Evolutionary conservation across 1,140 invertebrate genomes (phyloP).

Genomic region (Microplitis mediator): DNA sequence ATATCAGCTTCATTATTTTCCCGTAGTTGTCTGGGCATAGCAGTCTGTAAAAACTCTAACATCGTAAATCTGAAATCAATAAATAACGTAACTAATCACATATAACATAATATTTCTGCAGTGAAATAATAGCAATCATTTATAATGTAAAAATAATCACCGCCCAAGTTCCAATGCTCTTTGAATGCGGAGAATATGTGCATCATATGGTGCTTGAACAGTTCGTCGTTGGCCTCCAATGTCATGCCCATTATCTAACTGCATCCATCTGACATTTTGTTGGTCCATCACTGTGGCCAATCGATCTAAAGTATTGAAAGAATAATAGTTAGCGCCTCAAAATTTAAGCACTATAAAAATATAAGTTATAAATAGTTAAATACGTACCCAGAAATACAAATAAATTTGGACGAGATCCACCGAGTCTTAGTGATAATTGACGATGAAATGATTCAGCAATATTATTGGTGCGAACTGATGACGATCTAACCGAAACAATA

Average conservation of each 20-base stretch:
- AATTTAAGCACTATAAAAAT: background rate
- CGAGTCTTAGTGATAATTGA: background rate
- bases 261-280: background rate
- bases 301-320: background rate
- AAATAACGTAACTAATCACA: too few relatives aligned
- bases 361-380: background rate
- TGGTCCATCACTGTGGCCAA: background rate
- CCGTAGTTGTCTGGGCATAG: too few relatives aligned
- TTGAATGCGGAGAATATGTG: background rate
- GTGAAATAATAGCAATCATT: too few relatives aligned
- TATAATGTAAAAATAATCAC: background rate
- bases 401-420: background rate
- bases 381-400: background rate
- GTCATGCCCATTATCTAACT: background rate
- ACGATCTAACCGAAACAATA: background rate
- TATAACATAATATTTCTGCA: too few relatives aligned
- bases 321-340: background rate
- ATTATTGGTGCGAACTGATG: conserved; percentile 5
- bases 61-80: too few relatives aligned
- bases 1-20: too few relatives aligned
- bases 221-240: background rate
- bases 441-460: conserved; percentile 12
- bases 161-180: background rate
- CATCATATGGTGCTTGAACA: background rate
- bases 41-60: too few relatives aligned